phyloP scores from a whole-genome alignment of 2,797 vertebrate genomes.

The Alectoris magna region DNA sequence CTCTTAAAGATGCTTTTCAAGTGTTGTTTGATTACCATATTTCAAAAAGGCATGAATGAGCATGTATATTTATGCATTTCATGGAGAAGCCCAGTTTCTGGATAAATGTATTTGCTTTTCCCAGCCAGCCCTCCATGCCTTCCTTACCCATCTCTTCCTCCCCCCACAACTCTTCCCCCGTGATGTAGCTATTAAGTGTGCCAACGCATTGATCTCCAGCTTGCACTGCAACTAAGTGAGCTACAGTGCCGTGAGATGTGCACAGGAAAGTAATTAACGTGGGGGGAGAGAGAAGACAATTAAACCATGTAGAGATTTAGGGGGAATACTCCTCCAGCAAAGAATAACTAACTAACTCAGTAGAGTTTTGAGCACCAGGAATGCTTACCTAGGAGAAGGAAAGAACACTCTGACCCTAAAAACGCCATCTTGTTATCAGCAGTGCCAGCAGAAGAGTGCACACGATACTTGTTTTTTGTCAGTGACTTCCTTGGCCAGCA shows the following conservation, averaged over 20 bases:
- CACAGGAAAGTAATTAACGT: rapidly evolving
- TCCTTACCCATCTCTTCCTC: neutral
- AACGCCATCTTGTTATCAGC: rapidly evolving
- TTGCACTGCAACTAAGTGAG: too few relatives aligned
- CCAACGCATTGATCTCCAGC: neutral
- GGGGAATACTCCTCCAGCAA: neutral
- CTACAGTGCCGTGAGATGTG: neutral
- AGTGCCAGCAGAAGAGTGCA: neutral
- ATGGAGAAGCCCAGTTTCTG: rapidly evolving
- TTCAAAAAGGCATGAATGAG: neutral
- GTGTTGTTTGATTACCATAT: neutral
- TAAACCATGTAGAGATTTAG: rapidly evolving
- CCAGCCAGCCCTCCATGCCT: neutral
- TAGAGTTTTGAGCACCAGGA: neutral
- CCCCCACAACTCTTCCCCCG: rapidly evolving
- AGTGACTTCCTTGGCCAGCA: neutral
- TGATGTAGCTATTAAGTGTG: rapidly evolving
- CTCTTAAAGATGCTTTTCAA: neutral
- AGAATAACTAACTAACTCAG: rapidly evolving
- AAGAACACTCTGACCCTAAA: rapidly evolving
- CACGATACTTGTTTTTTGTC: rapidly evolving
- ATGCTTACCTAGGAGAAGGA: neutral
- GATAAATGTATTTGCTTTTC: neutral
- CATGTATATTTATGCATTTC: rapidly evolving
- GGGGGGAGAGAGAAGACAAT: neutral